Conservation (phyloP, 2,113 vertebrate species). For the Procavia capensis region DNA sequence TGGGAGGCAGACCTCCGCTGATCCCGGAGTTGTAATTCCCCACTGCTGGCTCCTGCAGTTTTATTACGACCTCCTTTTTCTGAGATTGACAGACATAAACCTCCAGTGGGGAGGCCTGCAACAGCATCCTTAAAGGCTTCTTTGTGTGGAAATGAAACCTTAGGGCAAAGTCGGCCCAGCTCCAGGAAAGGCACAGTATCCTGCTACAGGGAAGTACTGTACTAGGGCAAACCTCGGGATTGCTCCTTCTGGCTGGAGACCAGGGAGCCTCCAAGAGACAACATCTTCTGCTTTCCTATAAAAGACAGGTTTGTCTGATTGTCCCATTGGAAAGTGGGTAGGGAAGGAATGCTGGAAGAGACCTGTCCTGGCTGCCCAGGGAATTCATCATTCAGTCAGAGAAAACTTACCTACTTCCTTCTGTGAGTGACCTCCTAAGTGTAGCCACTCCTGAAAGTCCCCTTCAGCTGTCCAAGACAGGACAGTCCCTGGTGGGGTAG, state of each 20-base stretch:
- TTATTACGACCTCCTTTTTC: conserved; percentile 69
- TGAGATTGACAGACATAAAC: conserved; percentile 47
- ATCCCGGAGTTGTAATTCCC: conserved; percentile 63
- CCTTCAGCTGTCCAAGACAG: too few species aligned
- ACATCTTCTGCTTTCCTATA: neutral
- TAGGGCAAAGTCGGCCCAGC: conserved; percentile 55
- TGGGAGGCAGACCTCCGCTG: conserved; percentile 56
- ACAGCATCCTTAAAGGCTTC: conserved; percentile 70
- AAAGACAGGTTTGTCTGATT: neutral
- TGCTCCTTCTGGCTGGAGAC: conserved; percentile 35
- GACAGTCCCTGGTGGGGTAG: neutral
- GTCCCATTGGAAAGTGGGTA: neutral
- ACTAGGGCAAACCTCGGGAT: neutral
- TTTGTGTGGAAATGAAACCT: conserved; percentile 72
- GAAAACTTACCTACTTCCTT: neutral
- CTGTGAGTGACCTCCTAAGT: neutral
- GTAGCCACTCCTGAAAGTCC: neutral
- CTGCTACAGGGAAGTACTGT: conserved; percentile 20
- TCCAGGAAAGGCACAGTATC: conserved; percentile 28
- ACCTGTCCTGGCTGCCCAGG: conserved; percentile 18
- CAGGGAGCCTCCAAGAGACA: neutral
- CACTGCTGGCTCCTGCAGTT: conserved; percentile 66
- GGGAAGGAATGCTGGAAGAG: neutral
- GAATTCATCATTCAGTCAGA: neutral
- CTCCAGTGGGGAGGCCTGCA: conserved; percentile 22